Evolutionary conservation across 2,797 vertebrate species (phyloP).

Genomic region (Selene dorsalis): DNA sequence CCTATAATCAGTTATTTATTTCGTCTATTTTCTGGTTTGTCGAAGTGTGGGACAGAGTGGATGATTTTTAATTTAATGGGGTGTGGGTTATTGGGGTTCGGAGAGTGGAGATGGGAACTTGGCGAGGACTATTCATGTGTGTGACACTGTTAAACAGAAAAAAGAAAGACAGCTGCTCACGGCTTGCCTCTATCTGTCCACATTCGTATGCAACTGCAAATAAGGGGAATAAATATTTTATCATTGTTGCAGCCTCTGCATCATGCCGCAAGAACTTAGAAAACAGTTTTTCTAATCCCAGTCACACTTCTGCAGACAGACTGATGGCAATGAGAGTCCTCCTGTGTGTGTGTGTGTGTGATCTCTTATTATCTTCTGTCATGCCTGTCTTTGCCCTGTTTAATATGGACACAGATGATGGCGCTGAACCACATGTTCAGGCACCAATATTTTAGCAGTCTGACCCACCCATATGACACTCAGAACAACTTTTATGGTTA

Average conservation of each 20-base stretch:
- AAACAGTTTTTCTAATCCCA: constrained; percentile 15
- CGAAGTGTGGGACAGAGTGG: neutral
- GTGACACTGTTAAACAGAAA: constrained; percentile 4
- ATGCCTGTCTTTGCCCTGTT: neutral
- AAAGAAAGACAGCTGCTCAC: neutral
- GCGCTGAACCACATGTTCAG: neutral
- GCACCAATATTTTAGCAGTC: neutral
- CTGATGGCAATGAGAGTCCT: too few species aligned
- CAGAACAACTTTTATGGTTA: neutral
- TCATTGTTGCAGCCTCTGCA: neutral
- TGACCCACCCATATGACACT: neutral
- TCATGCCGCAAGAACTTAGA: neutral
- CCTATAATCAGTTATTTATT: neutral
- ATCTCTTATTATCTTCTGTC: neutral
- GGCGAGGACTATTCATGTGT: neutral
- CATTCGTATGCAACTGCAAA: neutral
- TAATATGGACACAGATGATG: neutral
- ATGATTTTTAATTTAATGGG: neutral
- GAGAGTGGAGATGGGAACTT: neutral
- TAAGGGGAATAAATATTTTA: constrained; percentile 17
- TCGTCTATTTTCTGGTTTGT: constrained; percentile 9
- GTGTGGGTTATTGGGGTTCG: neutral
- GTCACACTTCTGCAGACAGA: neutral
- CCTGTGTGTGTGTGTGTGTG: neutral
- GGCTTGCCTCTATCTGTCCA: neutral